phyloP scores from a whole-genome alignment of 2,113 vertebrate species.

The Calidris pugnax region DNA sequence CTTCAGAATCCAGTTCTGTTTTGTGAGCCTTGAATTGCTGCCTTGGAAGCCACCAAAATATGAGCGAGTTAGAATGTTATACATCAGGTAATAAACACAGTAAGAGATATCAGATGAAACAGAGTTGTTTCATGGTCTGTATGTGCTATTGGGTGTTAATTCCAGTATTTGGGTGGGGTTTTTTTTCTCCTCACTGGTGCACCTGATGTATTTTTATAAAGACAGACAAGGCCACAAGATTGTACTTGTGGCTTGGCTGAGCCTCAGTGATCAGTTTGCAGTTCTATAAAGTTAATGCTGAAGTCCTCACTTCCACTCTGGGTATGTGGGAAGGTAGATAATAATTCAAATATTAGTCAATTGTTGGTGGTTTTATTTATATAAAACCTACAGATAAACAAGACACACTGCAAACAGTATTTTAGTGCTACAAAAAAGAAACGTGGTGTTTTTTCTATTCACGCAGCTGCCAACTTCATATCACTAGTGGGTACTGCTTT shows the following conservation, averaged over 20 bases:
- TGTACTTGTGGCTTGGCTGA: neutral
- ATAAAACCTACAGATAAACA: neutral
- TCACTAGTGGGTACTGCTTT: neutral
- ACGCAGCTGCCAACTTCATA: neutral
- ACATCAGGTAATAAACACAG: neutral
- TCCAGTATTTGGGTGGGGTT: neutral
- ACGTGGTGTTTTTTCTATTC: neutral
- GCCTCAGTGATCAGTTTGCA: neutral
- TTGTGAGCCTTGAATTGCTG: neutral
- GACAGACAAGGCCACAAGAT: neutral
- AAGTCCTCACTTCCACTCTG: neutral
- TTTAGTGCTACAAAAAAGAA: neutral
- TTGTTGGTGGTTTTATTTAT: neutral
- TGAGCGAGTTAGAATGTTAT: neutral
- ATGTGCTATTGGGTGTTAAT: neutral
- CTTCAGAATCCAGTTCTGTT: neutral
- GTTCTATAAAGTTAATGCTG: neutral
- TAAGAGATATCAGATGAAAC: neutral
- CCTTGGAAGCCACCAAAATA: neutral
- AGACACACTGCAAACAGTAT: neutral
- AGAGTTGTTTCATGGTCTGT: neutral
- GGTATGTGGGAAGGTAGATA: neutral
- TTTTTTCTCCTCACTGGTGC: neutral
- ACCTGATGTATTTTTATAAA: neutral
- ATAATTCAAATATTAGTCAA: neutral